Percentiles rank a stretch among this genome's conserved stretches.
Evolutionary conservation across 2,888 invertebrate genomes (phyloP).

Genomic region (Nomada hirtipes): DNA sequence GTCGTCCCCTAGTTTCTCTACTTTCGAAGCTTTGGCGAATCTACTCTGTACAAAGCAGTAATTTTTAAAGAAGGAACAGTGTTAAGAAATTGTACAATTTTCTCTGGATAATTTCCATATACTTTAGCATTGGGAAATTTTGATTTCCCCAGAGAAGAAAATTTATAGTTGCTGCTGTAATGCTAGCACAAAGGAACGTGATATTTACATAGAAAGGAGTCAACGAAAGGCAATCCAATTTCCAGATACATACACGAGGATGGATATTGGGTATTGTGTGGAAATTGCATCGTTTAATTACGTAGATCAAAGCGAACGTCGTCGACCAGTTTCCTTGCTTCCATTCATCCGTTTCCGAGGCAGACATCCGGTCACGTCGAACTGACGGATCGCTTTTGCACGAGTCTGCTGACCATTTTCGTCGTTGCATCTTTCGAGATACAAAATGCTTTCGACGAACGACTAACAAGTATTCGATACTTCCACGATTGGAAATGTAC

Average conservation of each 20-base stretch:
- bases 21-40: background rate
- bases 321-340: background rate
- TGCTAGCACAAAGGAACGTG: background rate
- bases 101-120: no score
- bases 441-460: constrained; percentile 3
- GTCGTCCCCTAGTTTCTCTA: background rate
- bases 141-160: background rate
- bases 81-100: no score
- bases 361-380: constrained; percentile 44
- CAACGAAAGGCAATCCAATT: constrained; percentile 24
- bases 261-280: constrained; percentile 52
- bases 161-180: background rate
- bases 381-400: constrained; percentile 9
- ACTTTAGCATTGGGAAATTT: background rate
- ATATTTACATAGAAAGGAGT: background rate
- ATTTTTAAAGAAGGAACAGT: no score
- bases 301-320: constrained; percentile 68
- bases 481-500: background rate
- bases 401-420: constrained; percentile 1
- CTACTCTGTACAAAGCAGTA: no score
- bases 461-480: background rate
- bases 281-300: constrained; percentile 70
- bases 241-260: background rate
- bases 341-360: constrained; percentile 46
- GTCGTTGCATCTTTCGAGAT: constrained; percentile 8